Evolutionary conservation across 2,113 vertebrate species (phyloP), one percentile per base, ranked within the genome.

Genomic region (Bettongia penicillata): DNA sequence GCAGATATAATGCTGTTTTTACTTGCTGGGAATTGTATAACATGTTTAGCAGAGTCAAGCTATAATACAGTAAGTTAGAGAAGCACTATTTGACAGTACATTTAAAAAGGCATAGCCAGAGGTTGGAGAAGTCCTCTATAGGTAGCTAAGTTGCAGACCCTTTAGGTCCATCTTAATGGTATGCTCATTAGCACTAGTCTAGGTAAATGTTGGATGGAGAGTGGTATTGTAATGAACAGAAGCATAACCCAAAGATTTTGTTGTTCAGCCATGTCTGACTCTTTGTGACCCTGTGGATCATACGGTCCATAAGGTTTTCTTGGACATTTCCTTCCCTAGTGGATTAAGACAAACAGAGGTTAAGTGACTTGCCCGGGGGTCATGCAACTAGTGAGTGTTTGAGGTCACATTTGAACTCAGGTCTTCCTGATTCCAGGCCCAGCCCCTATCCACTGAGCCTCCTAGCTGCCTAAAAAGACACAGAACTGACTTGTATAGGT

Each of bases 21-120:
- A 90, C 52, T 89, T 95, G 68, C 77, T 90, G 94, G 93, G 92
- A 91, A 22, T 91, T 92, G 8, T 96, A 95, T 94, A 93, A 93
- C 49, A 89, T 49, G 53, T 68, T 95, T 92, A 93, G 90, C 3
- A 91, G 47, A 94, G 57, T 25, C 94, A 94, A 52, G 92, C 23
- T 52, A 90, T 47, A 48, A 2, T 90, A 28, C 89, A 94, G 48
- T 2, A 92, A 43, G 47, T 53, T n/a, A 26, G 93, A 91, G 52
- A 91, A 68, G 1, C 25, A 84, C 90, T 51, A 91, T 22, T 43
- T 94, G 89, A 37, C 8, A n/a, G 89, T 43, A 84, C 1, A 84
- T 84, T 14, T n/a, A 51, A 90, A 96, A 90, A 51, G 57, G 25
- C 89, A 43, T 84, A 95, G 49, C 53, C 55, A 96, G 91, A 89